These are phyloP conservation scores for Rhinogobius similis DNA, from an alignment of 2,113 vertebrate species.

Conservation along the genomic window DNA sequence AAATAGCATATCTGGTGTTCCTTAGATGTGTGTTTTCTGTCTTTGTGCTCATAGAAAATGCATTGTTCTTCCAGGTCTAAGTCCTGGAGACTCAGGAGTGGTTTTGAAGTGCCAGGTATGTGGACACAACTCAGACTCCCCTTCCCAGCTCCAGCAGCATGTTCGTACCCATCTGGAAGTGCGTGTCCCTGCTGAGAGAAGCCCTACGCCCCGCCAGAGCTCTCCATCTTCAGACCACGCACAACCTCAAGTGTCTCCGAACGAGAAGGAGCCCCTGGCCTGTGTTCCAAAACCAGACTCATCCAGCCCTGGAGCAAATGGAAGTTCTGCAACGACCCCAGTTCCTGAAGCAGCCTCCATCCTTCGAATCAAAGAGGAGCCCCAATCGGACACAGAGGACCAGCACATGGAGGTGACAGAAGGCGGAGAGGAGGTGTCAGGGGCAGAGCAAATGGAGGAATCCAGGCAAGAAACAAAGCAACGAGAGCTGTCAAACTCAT, in stretches of 20 bases:
- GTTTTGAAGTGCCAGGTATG: conserved; percentile 84
- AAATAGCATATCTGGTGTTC: neutral
- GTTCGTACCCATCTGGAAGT: conserved; percentile 79
- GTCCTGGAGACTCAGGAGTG: conserved; percentile 75
- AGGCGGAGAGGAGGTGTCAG: conserved; percentile 15
- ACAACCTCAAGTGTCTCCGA: conserved; percentile 56
- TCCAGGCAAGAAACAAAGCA: conserved; percentile 16
- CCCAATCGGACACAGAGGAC: conserved; percentile 66
- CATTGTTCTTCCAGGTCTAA: conserved; percentile 71
- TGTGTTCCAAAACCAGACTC: conserved; percentile 71
- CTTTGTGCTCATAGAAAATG: neutral
- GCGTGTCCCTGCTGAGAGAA: conserved; percentile 68
- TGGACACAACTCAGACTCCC: conserved; percentile 81
- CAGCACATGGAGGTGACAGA: conserved; percentile 51
- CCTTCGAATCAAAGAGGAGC: conserved; percentile 85
- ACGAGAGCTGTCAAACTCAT: conserved; percentile 2
- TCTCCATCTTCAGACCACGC: conserved; percentile 49
- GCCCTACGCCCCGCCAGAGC: conserved; percentile 63
- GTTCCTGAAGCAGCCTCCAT: conserved; percentile 43
- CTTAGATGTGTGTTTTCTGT: neutral
- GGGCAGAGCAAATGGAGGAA: conserved; percentile 27
- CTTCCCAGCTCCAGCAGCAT: conserved; percentile 85
- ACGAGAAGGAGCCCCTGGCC: conserved; percentile 51
- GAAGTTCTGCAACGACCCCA: conserved; percentile 70
- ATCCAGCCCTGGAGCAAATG: conserved; percentile 76